Evolutionary conservation across 2,113 vertebrate species (phyloP).

Genomic region (Elephas maximus): DNA sequence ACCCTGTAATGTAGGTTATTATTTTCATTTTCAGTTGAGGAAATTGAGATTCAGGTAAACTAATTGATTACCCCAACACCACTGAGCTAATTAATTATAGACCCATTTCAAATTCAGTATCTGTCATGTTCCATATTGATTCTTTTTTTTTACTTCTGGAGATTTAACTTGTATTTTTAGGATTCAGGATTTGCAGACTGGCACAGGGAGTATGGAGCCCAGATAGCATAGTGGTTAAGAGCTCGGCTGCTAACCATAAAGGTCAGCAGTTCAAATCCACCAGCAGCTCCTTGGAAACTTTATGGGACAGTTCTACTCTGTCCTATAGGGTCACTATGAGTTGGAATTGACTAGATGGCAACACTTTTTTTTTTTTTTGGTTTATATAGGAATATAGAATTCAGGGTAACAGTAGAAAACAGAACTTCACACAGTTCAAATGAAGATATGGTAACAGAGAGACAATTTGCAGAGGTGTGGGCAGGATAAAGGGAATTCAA

Average conservation of each 20-base stretch:
- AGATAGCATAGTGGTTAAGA: too few species aligned
- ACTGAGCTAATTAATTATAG: conserved; percentile 71
- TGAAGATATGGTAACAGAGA: background rate
- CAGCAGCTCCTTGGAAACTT: too few species aligned
- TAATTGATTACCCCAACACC: conserved; percentile 76
- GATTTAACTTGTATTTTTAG: background rate
- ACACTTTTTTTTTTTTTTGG: too few species aligned
- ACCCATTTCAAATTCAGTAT: conserved; percentile 42
- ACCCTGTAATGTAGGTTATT: conserved; percentile 51
- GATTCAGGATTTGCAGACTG: conserved; percentile 14
- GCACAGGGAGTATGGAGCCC: too few species aligned
- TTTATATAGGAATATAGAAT: background rate
- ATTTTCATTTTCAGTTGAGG: conserved; percentile 59
- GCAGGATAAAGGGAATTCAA: background rate
- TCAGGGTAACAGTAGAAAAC: background rate
- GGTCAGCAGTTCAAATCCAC: too few species aligned
- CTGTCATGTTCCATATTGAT: conserved; percentile 14
- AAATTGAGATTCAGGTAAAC: conserved; percentile 62
- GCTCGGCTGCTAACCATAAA: too few species aligned
- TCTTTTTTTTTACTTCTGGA: background rate
- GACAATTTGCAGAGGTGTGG: background rate
- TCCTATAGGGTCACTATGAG: too few species aligned
- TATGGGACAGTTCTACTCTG: too few species aligned
- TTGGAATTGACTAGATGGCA: too few species aligned
- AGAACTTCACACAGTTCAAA: conserved; percentile 9